Base-by-base conservation (phyloP, 2,888 invertebrate species). In the Doris montereyensis region DNA sequence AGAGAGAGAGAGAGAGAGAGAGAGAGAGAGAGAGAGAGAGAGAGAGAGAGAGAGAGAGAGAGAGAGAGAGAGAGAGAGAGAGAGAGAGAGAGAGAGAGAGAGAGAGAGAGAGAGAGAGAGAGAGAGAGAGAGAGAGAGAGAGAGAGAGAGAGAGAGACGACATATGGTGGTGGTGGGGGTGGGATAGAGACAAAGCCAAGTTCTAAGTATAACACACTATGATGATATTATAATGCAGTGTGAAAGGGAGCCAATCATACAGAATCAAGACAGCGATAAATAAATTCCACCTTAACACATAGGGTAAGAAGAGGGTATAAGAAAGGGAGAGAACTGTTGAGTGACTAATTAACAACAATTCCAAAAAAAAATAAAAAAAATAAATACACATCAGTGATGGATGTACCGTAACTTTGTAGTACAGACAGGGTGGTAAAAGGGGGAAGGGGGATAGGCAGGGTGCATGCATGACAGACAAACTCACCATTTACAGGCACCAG, bases 401-500 rank as follows among this genome's bases (percentile, higher is more conserved):
- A n/a, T n/a, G n/a, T n/a, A n/a, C n/a, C n/a, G n/a, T n/a, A n/a
- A n/a, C n/a, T n/a, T n/a, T n/a, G n/a, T n/a, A n/a, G n/a, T n/a
- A n/a, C n/a, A n/a, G n/a, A n/a, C n/a, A n/a, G n/a, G n/a, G n/a
- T n/a, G n/a, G n/a, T n/a, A n/a, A n/a, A n/a, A n/a, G 52, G 52
- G 8, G 52, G 52, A 41, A 41, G 52, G 17, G 52, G 52, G 17
- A 41, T 5, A 41, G 52, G 52, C 5, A 41, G 52, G 5, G 52
- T 41, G n/a, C n/a, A n/a, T n/a, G n/a, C 30, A 52, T 8, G 60
- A 58, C 34, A 65, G 35, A 41, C 60, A 30, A 8, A 32, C 81
- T 79, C 70, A 81, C 83, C 82, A 58, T 80, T 82, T 52, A 84
- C 78, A 2, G 83, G 76, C 4, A 83, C 79, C 17, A 77, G 80